Base-by-base conservation (phyloP, 2,888 invertebrate species). In the Cephalotes varians region DNA sequence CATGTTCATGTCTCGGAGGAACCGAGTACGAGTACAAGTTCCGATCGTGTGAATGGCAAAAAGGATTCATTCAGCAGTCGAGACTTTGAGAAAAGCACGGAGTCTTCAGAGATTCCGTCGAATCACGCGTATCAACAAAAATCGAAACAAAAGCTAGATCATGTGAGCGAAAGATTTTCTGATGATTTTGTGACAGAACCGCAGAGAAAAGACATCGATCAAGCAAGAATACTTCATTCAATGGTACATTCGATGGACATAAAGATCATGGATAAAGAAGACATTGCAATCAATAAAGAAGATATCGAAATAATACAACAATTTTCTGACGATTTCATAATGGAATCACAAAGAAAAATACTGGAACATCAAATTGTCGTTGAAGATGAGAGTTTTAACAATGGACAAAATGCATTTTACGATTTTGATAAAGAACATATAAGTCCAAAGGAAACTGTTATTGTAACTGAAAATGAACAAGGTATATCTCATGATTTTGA, bases 11-110 rank as follows among this genome's bases (percentile, higher is more conserved):
- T 74, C 3, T 51, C 51, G 10, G 90, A 86, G 6, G 91, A 90
- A 44, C 73, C 71, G 1, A 87, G 76, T 5, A 85, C 69, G 6
- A 90, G 86, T 51, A 82, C 88, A 21, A 84, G 67, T 64, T 72
- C 85, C 7, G 85, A 87, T 72, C 76, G 69, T 40, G 28, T 28
- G 0, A 82, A 85, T 5, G 69, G 54, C 5, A 86, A 81, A 58
- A 84, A 81, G 51, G 81, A 51, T 4, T 10, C 65, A 9, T 40
- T 81, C 34, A 4, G 18, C 31, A 10, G 60, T 31, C 64, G 62
- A 1, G 69, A 81, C 21, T 51, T 60, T 6, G 82, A 88, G 49
- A 88, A 79, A 31, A 85, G 73, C 2, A 69, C 65, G 0, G 83
- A 81, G 9, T 82, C 86, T n/a, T 84, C 87, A 0, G 85, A 81